phyloP scores from a whole-genome alignment of 2,888 invertebrate species.

The Mallateleia sp. region DNA sequence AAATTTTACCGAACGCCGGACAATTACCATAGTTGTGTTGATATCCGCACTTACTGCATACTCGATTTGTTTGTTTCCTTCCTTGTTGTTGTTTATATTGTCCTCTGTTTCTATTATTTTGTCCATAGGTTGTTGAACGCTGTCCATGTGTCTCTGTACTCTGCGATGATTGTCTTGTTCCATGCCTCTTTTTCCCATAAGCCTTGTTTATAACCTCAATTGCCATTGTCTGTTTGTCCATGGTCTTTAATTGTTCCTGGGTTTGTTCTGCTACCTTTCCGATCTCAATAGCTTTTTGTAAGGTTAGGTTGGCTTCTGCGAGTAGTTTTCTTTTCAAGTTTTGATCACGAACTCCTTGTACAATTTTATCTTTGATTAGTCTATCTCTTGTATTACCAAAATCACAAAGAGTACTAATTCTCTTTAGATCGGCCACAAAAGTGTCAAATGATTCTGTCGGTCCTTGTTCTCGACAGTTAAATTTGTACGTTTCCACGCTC shows the following conservation, averaged over 20 bases:
- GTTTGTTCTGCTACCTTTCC: conserved; percentile 78
- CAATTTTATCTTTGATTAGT: conserved; percentile 79
- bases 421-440: conserved; percentile 79
- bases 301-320: conserved; percentile 71
- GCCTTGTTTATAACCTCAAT: neutral
- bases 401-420: conserved; percentile 74
- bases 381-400: conserved; percentile 78
- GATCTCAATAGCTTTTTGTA: conserved; percentile 63
- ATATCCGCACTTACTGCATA: conserved; percentile 36
- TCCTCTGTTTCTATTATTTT: too few species aligned
- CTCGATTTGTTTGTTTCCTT: too few species aligned
- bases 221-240: neutral
- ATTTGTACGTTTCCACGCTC: conserved; percentile 30
- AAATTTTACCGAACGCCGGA: conserved; percentile 62
- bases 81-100: neutral
- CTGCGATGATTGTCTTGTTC: too few species aligned
- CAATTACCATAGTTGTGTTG: conserved; percentile 43
- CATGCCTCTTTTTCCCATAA: too few species aligned
- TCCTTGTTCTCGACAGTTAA: conserved; percentile 19
- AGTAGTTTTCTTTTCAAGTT: conserved; percentile 75
- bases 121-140: too few species aligned
- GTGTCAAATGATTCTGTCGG: conserved; percentile 74
- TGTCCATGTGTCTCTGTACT: too few species aligned
- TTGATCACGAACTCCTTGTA: conserved; percentile 74
- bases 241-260: conserved; percentile 65